Evolutionary conservation across 2,797 vertebrate genomes (phyloP).

Genomic region (Coracias cyanogaster): DNA sequence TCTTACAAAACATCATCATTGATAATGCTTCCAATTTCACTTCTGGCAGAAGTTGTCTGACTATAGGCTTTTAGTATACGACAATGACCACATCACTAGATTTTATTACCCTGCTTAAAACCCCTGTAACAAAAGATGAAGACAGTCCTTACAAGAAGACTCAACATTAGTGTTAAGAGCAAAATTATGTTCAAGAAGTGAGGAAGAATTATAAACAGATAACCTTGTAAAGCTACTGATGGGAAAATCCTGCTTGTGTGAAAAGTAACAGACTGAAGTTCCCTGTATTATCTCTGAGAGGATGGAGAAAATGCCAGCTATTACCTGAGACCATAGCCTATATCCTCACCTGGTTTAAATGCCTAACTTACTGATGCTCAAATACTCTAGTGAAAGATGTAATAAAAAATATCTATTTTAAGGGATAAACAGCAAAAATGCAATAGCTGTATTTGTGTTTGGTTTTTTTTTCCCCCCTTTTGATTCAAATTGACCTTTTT

Average conservation of each 20-base stretch:
- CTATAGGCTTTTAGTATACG: not conserved
- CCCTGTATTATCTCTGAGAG: not conserved
- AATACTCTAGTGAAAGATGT: not conserved
- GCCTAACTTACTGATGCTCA: not conserved
- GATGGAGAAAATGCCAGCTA: not conserved
- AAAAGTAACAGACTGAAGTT: constrained; percentile 17
- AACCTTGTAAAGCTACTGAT: constrained; percentile 27
- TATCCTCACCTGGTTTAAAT: not conserved
- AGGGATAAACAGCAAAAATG: not conserved
- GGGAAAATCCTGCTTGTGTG: not conserved
- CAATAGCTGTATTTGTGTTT: not conserved
- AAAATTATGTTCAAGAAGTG: constrained; percentile 44
- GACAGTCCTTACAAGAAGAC: not conserved
- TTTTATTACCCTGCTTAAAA: constrained; percentile 60
- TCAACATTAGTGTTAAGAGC: constrained; percentile 4
- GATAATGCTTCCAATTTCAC: constrained; percentile 46
- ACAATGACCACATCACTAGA: constrained; percentile 46
- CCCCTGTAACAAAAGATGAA: constrained; percentile 24
- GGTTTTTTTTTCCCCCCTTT: fast-evolving
- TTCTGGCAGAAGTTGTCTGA: constrained; percentile 1
- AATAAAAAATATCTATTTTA: not conserved
- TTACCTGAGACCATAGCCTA: not conserved
- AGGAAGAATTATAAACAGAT: constrained; percentile 42
- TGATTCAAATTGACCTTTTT: not conserved
- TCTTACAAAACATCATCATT: constrained; percentile 32